Evolutionary conservation across 1,140 invertebrate genomes (phyloP), one percentile per base, ranked within the genome.

Genomic region (Apis laboriosa): DNA sequence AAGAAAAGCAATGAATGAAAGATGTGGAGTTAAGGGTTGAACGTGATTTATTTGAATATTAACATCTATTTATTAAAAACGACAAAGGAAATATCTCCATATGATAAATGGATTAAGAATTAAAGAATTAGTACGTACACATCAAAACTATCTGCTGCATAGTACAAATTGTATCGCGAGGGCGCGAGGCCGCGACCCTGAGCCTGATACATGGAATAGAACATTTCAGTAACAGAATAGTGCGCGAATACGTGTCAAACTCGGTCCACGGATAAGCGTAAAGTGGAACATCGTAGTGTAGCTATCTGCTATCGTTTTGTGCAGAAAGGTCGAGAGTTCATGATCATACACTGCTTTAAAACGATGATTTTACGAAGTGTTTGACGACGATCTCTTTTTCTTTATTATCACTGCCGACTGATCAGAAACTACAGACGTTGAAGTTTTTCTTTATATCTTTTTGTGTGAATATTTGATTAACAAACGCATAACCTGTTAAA

Each of bases 171-270:
- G 56, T 79, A 61, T 2, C 60, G 68, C 63, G 79, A 89, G 89
- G 88, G 89, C 86, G 88, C 86, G 86, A 87, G 90, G 90, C 84
- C 90, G 83, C 88, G 90, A 91, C 90, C 90, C 88, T 91, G 90
- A 90, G 87, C 83, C 78, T 87, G 86, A 89, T 90, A 88, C 84
- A 70, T 56, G 51, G 63, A 82, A 68, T 77, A 77, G 76, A 66
- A 63, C 77, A 53, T 66, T 56, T 74, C 60, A 43, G 60, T 75
- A 68, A 64, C 66, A 43, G 53, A 76, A 63, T 67, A 87, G 64
- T 81, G 49, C 28, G 66, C 74, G 60, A 55, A 72, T 66, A 84
- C 84, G 70, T 53, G 81, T 83, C 75, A 68, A 81, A 80, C 64
- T 58, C 64, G 80, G 80, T 82, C 80, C 80, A 82, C 74, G 74